These are phyloP conservation scores for Bubo scandiacus DNA, from an alignment of 2,113 vertebrate species.

Conservation along the genomic window DNA sequence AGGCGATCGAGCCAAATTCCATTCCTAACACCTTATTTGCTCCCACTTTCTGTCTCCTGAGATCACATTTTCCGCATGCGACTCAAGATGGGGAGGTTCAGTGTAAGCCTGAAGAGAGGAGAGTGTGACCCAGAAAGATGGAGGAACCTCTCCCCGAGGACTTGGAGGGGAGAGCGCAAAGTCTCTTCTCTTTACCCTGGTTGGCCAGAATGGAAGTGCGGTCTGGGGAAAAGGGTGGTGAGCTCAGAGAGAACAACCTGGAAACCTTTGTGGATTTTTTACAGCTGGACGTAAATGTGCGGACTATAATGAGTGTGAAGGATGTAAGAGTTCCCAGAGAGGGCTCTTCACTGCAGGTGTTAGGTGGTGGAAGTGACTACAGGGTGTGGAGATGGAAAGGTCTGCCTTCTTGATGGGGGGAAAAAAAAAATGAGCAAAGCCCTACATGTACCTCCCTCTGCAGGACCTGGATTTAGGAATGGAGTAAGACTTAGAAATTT, in stretches of 20 bases:
- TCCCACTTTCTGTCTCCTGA: background rate
- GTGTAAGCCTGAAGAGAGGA: background rate
- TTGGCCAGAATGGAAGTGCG: background rate
- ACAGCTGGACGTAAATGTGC: rapidly evolving
- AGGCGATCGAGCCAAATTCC: background rate
- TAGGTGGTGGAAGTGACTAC: rapidly evolving
- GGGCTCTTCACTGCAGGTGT: background rate
- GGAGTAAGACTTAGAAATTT: background rate
- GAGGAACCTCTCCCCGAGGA: background rate
- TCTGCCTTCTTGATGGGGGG: background rate
- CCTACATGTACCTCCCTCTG: background rate
- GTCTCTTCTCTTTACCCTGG: rapidly evolving
- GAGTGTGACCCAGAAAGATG: background rate
- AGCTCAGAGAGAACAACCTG: background rate
- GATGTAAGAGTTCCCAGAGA: background rate
- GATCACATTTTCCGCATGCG: rapidly evolving
- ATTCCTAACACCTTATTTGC: background rate
- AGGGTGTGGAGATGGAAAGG: background rate
- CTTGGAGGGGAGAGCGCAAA: background rate
- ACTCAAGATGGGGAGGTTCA: background rate
- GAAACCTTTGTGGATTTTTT: background rate
- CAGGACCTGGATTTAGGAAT: background rate
- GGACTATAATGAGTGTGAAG: rapidly evolving
- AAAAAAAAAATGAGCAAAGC: background rate
- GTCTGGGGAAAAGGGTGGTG: background rate